phyloP scores from a whole-genome alignment of 2,797 vertebrate genomes.

The Perodicticus potto region DNA sequence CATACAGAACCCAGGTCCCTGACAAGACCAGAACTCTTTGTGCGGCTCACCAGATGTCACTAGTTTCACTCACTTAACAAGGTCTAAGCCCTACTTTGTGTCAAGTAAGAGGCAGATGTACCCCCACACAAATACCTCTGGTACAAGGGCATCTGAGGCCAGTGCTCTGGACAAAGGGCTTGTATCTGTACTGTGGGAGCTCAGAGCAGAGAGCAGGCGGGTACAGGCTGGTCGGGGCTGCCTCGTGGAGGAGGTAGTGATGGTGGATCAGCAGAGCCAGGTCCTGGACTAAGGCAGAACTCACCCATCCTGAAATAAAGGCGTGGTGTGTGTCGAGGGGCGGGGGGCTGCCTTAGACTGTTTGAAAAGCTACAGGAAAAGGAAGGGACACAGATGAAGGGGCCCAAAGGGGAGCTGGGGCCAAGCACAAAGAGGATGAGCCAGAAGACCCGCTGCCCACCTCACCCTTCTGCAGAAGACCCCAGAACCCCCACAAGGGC shows the following conservation, averaged over 20 bases:
- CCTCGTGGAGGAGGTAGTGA: no score
- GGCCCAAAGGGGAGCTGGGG: background rate
- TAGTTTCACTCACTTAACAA: background rate
- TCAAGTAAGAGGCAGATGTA: background rate
- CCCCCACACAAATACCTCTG: background rate
- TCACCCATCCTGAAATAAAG: background rate
- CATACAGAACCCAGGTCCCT: background rate
- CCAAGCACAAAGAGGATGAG: background rate
- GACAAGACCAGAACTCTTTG: background rate
- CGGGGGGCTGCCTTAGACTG: background rate
- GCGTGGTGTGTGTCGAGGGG: background rate
- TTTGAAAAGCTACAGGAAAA: background rate
- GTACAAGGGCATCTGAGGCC: background rate
- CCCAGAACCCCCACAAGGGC: background rate
- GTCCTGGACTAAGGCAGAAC: background rate
- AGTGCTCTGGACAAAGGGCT: background rate
- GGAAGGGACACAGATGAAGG: background rate
- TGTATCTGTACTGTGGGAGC: background rate
- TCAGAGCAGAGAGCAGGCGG: background rate
- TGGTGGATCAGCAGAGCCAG: background rate
- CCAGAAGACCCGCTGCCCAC: background rate
- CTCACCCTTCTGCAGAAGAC: background rate
- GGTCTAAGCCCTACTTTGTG: background rate
- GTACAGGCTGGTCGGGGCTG: background rate
- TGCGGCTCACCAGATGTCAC: background rate